Evolutionary conservation across 2,888 invertebrate species (phyloP).

Genomic region (Acronicta leporina): DNA sequence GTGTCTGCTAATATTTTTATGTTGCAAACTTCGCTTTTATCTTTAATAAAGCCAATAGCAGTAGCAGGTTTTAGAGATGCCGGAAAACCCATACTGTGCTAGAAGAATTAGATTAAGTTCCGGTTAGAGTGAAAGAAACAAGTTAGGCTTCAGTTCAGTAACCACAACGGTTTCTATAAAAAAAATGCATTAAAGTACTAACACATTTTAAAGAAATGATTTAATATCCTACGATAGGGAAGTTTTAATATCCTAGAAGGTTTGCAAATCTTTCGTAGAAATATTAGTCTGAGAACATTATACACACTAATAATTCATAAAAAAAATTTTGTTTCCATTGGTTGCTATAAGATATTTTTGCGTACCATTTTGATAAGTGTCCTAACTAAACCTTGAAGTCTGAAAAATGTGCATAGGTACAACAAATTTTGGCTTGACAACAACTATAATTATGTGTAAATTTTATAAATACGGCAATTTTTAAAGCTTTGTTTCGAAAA

Average conservation of each 20-base stretch:
- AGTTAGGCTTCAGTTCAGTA: not conserved
- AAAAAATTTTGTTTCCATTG: too few species aligned
- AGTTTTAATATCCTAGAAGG: too few species aligned
- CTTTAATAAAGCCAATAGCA: slow-evolving; percentile 9
- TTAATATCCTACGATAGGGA: too few species aligned
- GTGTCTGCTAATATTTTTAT: slow-evolving; percentile 20
- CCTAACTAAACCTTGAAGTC: not conserved
- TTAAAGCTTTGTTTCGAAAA: slow-evolving; percentile 25
- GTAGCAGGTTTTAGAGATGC: not conserved
- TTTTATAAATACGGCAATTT: slow-evolving; percentile 17
- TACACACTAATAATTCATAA: too few species aligned
- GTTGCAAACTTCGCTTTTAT: slow-evolving; percentile 32
- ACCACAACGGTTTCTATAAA: too few species aligned
- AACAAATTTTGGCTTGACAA: not conserved
- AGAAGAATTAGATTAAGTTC: too few species aligned
- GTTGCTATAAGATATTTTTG: too few species aligned
- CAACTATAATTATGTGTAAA: slow-evolving; percentile 1
- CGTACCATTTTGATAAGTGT: not conserved
- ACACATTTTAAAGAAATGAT: too few species aligned
- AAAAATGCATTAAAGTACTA: too few species aligned
- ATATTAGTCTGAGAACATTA: too few species aligned
- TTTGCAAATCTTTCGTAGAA: too few species aligned
- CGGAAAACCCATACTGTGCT: not conserved
- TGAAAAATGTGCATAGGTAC: not conserved
- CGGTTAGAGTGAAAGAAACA: too few species aligned